Conservation (phyloP, 2,113 vertebrate genomes). For the Phyllostomus hastatus region DNA sequence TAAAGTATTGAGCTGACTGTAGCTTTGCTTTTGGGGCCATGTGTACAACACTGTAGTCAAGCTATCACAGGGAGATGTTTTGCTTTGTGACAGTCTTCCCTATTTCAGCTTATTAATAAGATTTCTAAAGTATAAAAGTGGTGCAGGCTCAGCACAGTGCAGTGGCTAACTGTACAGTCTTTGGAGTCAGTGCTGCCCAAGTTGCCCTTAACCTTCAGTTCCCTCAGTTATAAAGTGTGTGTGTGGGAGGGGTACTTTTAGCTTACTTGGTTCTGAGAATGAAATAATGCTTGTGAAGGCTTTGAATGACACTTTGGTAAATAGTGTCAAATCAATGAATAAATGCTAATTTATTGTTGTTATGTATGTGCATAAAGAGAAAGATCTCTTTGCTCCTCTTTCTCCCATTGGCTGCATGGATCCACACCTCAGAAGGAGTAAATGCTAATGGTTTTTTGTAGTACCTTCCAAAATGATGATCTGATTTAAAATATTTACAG, state of each 20-base stretch:
- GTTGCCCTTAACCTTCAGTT: background rate
- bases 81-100: background rate
- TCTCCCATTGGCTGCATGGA: background rate
- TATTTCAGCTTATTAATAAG: background rate
- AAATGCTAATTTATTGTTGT: background rate
- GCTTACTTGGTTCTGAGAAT: background rate
- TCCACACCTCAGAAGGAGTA: background rate
- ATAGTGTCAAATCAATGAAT: background rate
- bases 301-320: background rate
- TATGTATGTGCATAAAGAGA: background rate
- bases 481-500: constrained; percentile 21
- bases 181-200: background rate
- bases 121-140: background rate
- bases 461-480: background rate
- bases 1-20: background rate
- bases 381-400: background rate
- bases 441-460: background rate
- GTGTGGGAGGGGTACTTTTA: background rate
- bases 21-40: background rate
- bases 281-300: background rate
- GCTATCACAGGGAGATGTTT: background rate
- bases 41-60: background rate
- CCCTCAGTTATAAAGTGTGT: background rate
- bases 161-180: background rate
- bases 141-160: background rate